Evolutionary conservation across 2,113 vertebrate genomes (phyloP).

Genomic region (Bubo bubo): DNA sequence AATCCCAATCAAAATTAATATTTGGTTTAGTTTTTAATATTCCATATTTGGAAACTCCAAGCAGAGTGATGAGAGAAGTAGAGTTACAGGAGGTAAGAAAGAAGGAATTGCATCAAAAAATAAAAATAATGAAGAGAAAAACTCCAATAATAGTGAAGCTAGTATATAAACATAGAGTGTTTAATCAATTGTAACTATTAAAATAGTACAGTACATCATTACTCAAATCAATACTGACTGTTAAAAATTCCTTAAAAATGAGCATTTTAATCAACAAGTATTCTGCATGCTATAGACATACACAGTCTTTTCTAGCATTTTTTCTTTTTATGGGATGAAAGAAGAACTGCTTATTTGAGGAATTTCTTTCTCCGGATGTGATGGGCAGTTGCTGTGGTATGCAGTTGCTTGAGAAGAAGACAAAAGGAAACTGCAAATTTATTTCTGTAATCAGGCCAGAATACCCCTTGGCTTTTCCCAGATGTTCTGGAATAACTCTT

Average conservation of each 20-base stretch:
- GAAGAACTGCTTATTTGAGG: background rate
- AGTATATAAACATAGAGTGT: background rate
- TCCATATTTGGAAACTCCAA: background rate
- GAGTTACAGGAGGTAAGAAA: background rate
- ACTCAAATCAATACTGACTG: background rate
- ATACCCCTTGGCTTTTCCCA: background rate
- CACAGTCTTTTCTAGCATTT: background rate
- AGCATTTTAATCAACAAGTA: background rate
- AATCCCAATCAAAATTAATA: background rate
- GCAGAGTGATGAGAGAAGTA: background rate
- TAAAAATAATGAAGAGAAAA: fast-evolving
- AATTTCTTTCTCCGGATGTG: background rate
- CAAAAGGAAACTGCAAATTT: background rate
- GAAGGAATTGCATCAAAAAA: background rate
- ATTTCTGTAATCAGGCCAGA: background rate
- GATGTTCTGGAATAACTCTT: background rate
- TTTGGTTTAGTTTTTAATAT: background rate
- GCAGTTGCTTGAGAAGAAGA: background rate
- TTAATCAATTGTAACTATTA: background rate
- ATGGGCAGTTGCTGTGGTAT: background rate
- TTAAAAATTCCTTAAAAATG: background rate
- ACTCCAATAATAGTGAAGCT: background rate
- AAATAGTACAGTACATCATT: background rate
- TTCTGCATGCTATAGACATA: background rate
- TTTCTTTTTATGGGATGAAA: background rate